These are phyloP conservation scores for Danio jaintianensis DNA, from an alignment of 2,797 vertebrate species.

Conservation along the genomic window DNA sequence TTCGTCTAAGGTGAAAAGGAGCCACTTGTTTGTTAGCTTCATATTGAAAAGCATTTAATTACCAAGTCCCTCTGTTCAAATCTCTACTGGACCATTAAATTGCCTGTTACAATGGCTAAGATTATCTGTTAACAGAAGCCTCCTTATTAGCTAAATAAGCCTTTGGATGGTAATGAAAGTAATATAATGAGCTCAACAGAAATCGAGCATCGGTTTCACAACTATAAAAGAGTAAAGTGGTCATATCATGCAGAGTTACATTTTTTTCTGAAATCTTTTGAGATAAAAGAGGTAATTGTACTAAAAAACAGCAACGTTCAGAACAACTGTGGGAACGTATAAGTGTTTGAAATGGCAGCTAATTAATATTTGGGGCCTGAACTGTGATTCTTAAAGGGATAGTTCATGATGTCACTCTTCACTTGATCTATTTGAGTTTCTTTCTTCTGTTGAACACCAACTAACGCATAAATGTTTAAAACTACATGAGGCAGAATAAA, in stretches of 20 bases:
- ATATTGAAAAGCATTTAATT: conserved; percentile 47
- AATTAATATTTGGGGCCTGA: no score
- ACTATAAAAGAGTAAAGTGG: conserved; percentile 8
- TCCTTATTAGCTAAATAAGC: conserved; percentile 42
- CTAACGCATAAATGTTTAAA: no score
- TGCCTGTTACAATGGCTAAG: conserved; percentile 32
- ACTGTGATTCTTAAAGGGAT: no score
- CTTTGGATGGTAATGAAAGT: conserved; percentile 31
- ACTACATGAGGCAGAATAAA: no score
- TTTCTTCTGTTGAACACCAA: no score
- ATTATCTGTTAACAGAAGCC: conserved; percentile 39
- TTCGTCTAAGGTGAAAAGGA: conserved; percentile 17
- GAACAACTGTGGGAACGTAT: not conserved
- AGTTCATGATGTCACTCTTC: no score
- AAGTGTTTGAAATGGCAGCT: no score
- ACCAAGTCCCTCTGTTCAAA: conserved; percentile 25
- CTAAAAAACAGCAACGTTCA: not conserved
- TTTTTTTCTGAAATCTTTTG: not conserved
- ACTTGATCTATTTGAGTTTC: no score
- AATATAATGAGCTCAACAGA: conserved; percentile 18
- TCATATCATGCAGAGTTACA: not conserved
- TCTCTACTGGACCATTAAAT: conserved; percentile 45
- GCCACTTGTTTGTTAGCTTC: conserved; percentile 24
- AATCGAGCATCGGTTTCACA: conserved; percentile 9
- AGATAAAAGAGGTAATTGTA: not conserved